Percentiles rank a stretch among this genome's conserved stretches.
Conservation (phyloP, 2,888 invertebrate species). For the Aporophyla nigra region DNA sequence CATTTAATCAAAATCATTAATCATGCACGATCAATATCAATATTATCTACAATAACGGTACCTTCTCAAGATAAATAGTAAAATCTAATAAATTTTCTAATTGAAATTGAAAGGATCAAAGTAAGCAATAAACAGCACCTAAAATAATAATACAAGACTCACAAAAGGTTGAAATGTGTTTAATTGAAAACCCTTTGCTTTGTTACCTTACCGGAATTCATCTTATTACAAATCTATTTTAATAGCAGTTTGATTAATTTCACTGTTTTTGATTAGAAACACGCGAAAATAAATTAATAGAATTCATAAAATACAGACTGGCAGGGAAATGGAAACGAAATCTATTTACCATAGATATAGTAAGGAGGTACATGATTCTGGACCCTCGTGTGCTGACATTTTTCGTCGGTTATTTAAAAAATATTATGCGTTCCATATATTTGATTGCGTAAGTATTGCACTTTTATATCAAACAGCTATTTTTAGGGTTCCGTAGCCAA, state of each 20-base stretch:
- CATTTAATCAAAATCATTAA: not conserved
- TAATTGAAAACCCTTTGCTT: conserved; percentile 40
- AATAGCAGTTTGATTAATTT: conserved; percentile 11
- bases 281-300: not conserved
- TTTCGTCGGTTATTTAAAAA: too few relatives aligned
- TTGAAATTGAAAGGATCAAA: conserved; percentile 16
- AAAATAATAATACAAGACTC: conserved; percentile 32
- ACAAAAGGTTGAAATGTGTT: conserved; percentile 43
- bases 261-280: not conserved
- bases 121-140: not conserved
- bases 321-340: too few relatives aligned
- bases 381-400: too few relatives aligned
- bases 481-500: too few relatives aligned
- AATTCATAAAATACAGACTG: too few relatives aligned
- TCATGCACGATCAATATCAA: not conserved
- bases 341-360: too few relatives aligned
- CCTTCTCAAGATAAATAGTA: too few relatives aligned
- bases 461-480: too few relatives aligned
- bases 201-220: conserved; percentile 20
- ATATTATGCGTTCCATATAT: too few relatives aligned
- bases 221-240: not conserved
- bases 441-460: too few relatives aligned
- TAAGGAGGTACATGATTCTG: too few relatives aligned
- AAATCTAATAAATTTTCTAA: conserved; percentile 18
- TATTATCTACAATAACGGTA: not conserved